Base-by-base conservation (phyloP, 2,113 vertebrate genomes). In the Burhinus oedicnemus region DNA sequence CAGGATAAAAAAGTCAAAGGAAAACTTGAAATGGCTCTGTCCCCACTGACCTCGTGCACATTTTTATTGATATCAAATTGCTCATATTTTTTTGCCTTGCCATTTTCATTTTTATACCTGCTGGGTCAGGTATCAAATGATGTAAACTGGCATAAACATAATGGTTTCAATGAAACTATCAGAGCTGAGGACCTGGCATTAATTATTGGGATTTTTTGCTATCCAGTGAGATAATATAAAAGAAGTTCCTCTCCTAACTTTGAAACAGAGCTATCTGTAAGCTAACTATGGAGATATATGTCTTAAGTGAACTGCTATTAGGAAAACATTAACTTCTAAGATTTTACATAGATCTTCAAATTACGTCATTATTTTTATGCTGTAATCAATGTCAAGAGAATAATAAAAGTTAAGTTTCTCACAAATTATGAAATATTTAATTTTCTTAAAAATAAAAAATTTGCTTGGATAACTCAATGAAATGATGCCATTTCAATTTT, bases 11-110 rank as follows among this genome's bases (percentile, higher is more conserved):
- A 81, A 60, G 89, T 88, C 82, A 77, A 80, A 93, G 52, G 61
- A 80, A 92, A 95, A 96, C 96, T 95, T 89, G 89, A 96, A 97
- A 95, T 72, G 65, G 58, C 54, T 86, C 68, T 87, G 64, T 93
- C 78, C 70, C 80, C 79, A 77, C 75, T 96, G 84, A 96, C 95
- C 94, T 95, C 91, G 68, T 76, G 82, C 68, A 92, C 86, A 38
- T 96, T 96, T 97, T 95, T 95, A 96, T 95, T 96, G 93, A 95
- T 83, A 96, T 95, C 96, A 95, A 90, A 93, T 95, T 96, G 82
- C 96, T 96, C 93, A 21, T 92, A 69, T 45, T 90, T 72, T 96
- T 94, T 91, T 95, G 51, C 95, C 94, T 95, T 93, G 82, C 87
- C 85, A 94, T 76, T 87, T 93, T 87, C 49, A 44, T 86, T 95